Evolutionary conservation across 2,888 invertebrate genomes (phyloP), one percentile per base, ranked within the genome.

Genomic region (Oscheius sp.): DNA sequence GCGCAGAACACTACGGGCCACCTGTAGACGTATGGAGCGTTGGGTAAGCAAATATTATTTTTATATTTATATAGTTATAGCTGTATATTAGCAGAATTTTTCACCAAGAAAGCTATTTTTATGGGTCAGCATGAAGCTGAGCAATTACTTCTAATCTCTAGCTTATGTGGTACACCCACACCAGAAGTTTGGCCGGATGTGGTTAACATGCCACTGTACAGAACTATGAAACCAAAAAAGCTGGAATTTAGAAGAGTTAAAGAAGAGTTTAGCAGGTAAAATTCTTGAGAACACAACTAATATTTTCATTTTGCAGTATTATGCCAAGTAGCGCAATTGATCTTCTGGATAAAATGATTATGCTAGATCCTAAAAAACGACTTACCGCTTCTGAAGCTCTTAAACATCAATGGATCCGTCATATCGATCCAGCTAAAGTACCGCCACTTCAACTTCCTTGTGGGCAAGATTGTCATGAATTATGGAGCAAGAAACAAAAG

Each of bases 1-100:
- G 98, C 2, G 97, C 98, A 91, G 98, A 99, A 90, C 92, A 93
- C 76, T 99, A 99, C 89, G 97, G 97, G 0, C 95, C 98, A 0
- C 94, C 96, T 0, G 95, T 99, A 76, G 99, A 99, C 90, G 95
- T 99, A 7, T 99, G 99, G 99, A 97, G 96, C 88, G 96, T 96
- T 90, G 99, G 99, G 86, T 91, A 85, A 75, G 49, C 53, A 1
- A 41, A 1, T 41, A 18, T 41, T 21, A 56, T 41, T 25, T 35
- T 35, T 46, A n/a, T 12, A 23, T n/a, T 21, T 2, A 13, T 18
- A 0, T 12, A 12, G 35, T 87, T 88, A 55, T 86, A 91, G 91
- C 23, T 99, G 99, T 89, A 99, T 99, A 85, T 92, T 99, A 63
- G 99, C 97, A 12, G 99, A 99, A 91, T 91, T 99, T 76, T 99